Percentiles rank a stretch among this genome's conserved stretches.
phyloP scores from a whole-genome alignment of 2,113 vertebrate genomes.

The Myrmecophaga tridactyla region DNA sequence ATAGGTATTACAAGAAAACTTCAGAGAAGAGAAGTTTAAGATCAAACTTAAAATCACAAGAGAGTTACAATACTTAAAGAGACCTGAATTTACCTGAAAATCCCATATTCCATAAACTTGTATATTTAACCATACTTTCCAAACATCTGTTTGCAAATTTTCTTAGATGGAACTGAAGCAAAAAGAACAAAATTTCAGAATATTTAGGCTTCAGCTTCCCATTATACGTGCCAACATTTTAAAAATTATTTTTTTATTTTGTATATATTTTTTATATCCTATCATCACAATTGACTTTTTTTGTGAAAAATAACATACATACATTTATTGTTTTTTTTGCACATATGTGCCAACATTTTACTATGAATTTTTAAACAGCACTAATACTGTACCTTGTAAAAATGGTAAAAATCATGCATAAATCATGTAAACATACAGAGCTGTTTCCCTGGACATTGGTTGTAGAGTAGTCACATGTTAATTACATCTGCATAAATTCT shows the following conservation, averaged over 20 bases:
- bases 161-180: background rate
- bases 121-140: background rate
- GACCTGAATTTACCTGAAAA: background rate
- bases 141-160: background rate
- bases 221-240: too few relatives aligned
- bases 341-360: background rate
- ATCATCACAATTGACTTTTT: too few relatives aligned
- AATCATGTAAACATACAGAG: background rate
- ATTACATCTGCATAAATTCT: background rate
- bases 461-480: background rate
- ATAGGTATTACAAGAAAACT: background rate
- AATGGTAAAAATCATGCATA: background rate
- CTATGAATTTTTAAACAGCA: background rate
- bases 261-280: too few relatives aligned
- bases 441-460: background rate
- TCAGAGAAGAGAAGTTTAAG: background rate
- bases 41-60: background rate
- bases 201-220: background rate
- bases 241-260: too few relatives aligned
- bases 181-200: background rate
- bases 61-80: slow-evolving; percentile 7
- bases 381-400: background rate
- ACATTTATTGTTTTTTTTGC: too few relatives aligned
- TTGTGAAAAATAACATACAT: too few relatives aligned
- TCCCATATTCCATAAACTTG: background rate